A percentile compares a stretch with the other conserved stretches of the same genome.
phyloP scores from a whole-genome alignment of 2,888 invertebrate genomes.

The Mesoligia furuncula region DNA sequence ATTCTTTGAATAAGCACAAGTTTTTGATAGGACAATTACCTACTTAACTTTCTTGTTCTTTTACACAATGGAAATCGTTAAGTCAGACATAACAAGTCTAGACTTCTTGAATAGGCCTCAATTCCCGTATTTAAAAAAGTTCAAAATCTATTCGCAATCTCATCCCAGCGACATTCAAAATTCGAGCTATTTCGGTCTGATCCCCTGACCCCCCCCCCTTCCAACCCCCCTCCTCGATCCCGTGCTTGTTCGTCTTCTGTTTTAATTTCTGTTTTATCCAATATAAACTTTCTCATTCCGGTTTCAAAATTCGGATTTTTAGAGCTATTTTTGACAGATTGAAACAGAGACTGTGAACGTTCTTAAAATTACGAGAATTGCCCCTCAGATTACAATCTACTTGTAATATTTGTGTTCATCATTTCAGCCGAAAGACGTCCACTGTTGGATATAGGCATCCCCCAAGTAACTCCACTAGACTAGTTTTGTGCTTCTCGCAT shows the following conservation, averaged over 20 bases:
- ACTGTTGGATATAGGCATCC: too few relatives aligned
- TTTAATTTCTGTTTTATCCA: too few relatives aligned
- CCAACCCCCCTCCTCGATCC: too few relatives aligned
- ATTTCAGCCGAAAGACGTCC: too few relatives aligned
- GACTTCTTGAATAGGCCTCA: background rate
- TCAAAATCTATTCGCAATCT: background rate
- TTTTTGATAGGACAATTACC: background rate
- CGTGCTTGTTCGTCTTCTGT: too few relatives aligned
- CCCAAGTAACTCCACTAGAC: too few relatives aligned
- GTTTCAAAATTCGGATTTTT: background rate
- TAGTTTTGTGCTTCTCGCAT: too few relatives aligned
- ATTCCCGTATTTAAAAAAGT: background rate
- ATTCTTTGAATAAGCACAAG: background rate
- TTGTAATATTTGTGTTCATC: conserved; percentile 2
- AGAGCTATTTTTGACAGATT: background rate
- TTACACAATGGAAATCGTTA: background rate
- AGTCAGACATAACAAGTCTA: background rate
- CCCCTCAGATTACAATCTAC: conserved; percentile 23
- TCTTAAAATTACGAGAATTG: background rate
- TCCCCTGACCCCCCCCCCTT: too few relatives aligned
- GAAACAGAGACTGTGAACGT: background rate
- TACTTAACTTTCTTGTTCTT: background rate
- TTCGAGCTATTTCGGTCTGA: too few relatives aligned
- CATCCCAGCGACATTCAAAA: background rate
- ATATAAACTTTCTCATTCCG: too few relatives aligned